These are phyloP conservation scores for Ceratina australensis DNA, from an alignment of 1,140 invertebrate genomes.

Conservation along the genomic window DNA sequence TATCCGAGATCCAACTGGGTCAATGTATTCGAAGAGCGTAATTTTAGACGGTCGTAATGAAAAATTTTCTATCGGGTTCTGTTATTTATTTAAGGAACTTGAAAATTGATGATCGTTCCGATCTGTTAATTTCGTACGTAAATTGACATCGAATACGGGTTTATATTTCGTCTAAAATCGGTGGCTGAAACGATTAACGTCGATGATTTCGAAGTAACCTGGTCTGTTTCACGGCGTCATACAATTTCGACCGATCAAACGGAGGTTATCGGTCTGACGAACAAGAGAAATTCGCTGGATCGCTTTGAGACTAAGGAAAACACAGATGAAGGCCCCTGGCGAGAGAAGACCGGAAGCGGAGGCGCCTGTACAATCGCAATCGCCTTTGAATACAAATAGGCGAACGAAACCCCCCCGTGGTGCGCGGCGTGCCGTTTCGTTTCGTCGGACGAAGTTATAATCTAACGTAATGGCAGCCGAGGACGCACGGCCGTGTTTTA, in stretches of 20 bases:
- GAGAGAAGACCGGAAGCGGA: slow-evolving; percentile 4
- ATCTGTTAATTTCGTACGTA: no score
- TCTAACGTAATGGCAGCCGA: slow-evolving; percentile 9
- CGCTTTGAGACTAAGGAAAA: background rate
- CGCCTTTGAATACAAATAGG: slow-evolving; percentile 24
- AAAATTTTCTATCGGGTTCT: no score
- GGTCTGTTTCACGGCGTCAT: background rate
- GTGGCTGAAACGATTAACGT: no score
- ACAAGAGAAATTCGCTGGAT: background rate
- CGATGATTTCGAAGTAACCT: no score
- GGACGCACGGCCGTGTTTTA: slow-evolving; percentile 5
- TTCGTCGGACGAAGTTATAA: slow-evolving; percentile 18
- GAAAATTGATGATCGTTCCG: no score
- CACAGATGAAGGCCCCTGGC: background rate
- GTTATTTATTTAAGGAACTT: no score
- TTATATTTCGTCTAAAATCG: no score
- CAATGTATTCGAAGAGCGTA: no score
- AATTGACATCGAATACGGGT: no score
- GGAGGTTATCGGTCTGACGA: background rate
- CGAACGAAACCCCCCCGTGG: background rate
- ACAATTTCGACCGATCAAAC: background rate
- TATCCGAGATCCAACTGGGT: no score
- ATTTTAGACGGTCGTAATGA: no score
- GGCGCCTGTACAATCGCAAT: background rate
- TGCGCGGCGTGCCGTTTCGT: background rate